A percentile compares a stretch with the other conserved stretches of the same genome.
phyloP scores from a whole-genome alignment of 1,140 invertebrate genomes.

The Pogonomyrmex barbatus region DNA sequence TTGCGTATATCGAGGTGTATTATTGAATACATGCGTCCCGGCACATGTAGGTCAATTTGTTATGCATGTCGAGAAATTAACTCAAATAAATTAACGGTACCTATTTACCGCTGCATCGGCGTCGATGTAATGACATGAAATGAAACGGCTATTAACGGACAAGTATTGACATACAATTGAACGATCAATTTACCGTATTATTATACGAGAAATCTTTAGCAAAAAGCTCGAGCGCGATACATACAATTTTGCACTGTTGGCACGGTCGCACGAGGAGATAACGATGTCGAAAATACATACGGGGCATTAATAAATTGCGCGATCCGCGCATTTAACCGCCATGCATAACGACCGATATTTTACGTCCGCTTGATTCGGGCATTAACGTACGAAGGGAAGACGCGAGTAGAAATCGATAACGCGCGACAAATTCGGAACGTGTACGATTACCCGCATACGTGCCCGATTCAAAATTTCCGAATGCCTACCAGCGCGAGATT shows the following conservation, averaged over 20 bases:
- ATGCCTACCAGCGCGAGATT: constrained; percentile 12
- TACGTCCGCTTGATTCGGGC: not conserved
- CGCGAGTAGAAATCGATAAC: constrained; percentile 31
- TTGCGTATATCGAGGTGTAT: not conserved
- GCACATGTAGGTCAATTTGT: constrained; percentile 56
- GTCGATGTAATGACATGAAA: constrained; percentile 53
- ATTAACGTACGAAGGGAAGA: constrained; percentile 7
- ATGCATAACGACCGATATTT: constrained; percentile 7
- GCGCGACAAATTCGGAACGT: constrained; percentile 23
- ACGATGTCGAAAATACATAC: constrained; percentile 8
- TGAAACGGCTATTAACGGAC: constrained; percentile 45
- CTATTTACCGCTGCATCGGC: constrained; percentile 47
- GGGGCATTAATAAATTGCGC: constrained; percentile 1
- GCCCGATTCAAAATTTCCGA: constrained; percentile 34
- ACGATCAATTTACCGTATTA: constrained; percentile 43
- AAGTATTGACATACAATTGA: constrained; percentile 57
- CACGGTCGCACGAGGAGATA: not conserved
- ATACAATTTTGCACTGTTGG: constrained; percentile 2
- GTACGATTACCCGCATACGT: constrained; percentile 26
- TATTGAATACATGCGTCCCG: constrained; percentile 52
- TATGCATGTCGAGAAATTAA: constrained; percentile 59
- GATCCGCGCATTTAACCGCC: not conserved
- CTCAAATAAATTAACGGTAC: constrained; percentile 60
- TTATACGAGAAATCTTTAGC: constrained; percentile 38
- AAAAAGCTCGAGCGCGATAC: not conserved